These are phyloP conservation scores for Scatophagus argus DNA, from an alignment of 2,113 vertebrate genomes.

Conservation along the genomic window DNA sequence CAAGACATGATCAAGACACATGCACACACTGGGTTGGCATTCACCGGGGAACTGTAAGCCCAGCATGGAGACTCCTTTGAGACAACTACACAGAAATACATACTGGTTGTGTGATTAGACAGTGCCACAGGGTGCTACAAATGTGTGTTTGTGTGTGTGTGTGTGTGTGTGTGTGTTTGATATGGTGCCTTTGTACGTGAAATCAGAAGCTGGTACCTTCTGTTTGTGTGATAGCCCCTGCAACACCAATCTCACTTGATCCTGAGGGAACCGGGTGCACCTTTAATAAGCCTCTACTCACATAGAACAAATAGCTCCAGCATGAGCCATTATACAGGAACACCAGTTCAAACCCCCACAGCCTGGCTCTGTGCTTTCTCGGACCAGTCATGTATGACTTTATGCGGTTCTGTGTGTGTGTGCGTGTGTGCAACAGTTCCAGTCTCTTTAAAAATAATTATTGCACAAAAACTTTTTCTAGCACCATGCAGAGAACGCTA, in stretches of 20 bases:
- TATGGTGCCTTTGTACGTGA: constrained; percentile 41
- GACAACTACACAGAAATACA: constrained; percentile 58
- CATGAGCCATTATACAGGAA: constrained; percentile 33
- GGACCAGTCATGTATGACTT: constrained; percentile 15
- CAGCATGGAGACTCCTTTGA: constrained; percentile 60
- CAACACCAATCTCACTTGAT: constrained; percentile 47
- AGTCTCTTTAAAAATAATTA: background rate
- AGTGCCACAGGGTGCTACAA: constrained; percentile 41
- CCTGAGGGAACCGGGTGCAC: constrained; percentile 53
- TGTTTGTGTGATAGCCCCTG: constrained; percentile 34
- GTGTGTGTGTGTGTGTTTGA: constrained; percentile 35
- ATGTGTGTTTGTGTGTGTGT: constrained; percentile 34
- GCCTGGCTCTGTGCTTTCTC: constrained; percentile 13
- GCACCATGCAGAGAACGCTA: background rate
- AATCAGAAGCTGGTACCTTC: constrained; percentile 38
- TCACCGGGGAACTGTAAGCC: constrained; percentile 50
- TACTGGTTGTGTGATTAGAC: constrained; percentile 61
- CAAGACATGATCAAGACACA: constrained; percentile 56
- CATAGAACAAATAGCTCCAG: constrained; percentile 56
- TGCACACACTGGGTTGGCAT: constrained; percentile 33
- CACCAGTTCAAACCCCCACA: constrained; percentile 27
- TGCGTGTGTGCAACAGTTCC: background rate
- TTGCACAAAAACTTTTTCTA: background rate
- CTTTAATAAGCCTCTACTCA: constrained; percentile 62
- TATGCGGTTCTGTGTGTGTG: background rate